Evolutionary conservation across 2,888 invertebrate species (phyloP), one percentile per base, ranked within the genome.

Genomic region (Hyalella azteca): DNA sequence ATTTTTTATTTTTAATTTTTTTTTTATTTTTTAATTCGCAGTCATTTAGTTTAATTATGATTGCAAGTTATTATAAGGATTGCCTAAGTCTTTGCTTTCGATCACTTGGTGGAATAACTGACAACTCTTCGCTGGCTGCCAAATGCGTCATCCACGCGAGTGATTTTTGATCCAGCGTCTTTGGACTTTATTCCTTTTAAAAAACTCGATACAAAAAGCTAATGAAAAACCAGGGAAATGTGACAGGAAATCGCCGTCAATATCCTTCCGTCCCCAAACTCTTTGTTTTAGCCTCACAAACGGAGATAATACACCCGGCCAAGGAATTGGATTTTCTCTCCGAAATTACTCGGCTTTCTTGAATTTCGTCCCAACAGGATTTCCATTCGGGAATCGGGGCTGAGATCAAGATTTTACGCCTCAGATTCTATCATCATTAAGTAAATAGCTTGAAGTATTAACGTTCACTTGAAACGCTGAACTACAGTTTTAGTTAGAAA

Each of bases 391-490:
- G 54, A 54, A 29, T 22, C 54, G 7, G 54, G 54, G 54, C 29
- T 9, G 22, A 29, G 54, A 54, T 54, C 29, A 54, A 29, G 54
- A 54, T 29, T 54, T 26, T 26, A 29, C 11, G 26, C 22, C 54
- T 22, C 26, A 54, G 54, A 54, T 54, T 54, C 54, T 29, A 54
- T 54, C 54, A 26, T 54, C 54, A 54, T 54, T 54, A 54, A 54
- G 29, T 22, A 54, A n/a, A n/a, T n/a, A n/a, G n/a, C n/a, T n/a
- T n/a, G n/a, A n/a, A n/a, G n/a, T n/a, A n/a, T n/a, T n/a, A n/a
- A n/a, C n/a, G n/a, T n/a, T n/a, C n/a, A n/a, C n/a, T n/a, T n/a
- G n/a, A n/a, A n/a, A n/a, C n/a, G n/a, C n/a, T n/a, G n/a, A n/a
- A n/a, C n/a, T n/a, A n/a, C n/a, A n/a, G n/a, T n/a, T n/a, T n/a